phyloP scores from a whole-genome alignment of 2,113 vertebrate species.

The Sminthopsis crassicaudata region DNA sequence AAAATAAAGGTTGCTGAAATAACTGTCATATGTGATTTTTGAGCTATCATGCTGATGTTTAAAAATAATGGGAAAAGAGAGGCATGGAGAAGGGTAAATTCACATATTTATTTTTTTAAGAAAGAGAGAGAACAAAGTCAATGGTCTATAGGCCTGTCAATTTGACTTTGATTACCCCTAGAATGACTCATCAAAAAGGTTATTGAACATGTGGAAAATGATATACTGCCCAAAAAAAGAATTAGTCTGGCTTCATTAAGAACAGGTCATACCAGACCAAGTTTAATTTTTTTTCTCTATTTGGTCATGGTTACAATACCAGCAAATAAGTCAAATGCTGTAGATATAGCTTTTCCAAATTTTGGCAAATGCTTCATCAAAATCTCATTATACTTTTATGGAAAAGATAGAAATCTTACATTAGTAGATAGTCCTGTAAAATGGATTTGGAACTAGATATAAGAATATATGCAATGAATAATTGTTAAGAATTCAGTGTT shows the following conservation, averaged over 20 bases:
- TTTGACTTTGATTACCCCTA: not conserved
- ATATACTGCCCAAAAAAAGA: not conserved
- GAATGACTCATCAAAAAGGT: not conserved
- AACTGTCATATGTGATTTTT: not conserved
- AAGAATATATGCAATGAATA: too few species aligned
- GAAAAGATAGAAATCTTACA: not conserved
- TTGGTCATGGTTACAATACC: not conserved
- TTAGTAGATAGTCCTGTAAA: not conserved
- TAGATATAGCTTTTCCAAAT: not conserved
- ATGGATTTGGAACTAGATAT: not conserved
- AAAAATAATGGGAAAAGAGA: not conserved
- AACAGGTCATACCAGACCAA: not conserved
- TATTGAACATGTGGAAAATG: not conserved
- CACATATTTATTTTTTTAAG: not conserved
- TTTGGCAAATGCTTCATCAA: not conserved
- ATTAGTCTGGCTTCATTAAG: not conserved
- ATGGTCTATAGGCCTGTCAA: not conserved
- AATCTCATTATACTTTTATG: not conserved
- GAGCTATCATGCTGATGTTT: not conserved
- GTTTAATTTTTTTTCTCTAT: not conserved
- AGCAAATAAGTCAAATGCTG: too few species aligned
- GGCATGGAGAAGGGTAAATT: not conserved
- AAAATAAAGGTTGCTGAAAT: not conserved
- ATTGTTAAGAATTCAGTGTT: too few species aligned
- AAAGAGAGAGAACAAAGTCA: not conserved